Percentiles rank a stretch among this genome's conserved stretches.
Conservation (phyloP, 2,797 vertebrate genomes). For the Carduelis carduelis region DNA sequence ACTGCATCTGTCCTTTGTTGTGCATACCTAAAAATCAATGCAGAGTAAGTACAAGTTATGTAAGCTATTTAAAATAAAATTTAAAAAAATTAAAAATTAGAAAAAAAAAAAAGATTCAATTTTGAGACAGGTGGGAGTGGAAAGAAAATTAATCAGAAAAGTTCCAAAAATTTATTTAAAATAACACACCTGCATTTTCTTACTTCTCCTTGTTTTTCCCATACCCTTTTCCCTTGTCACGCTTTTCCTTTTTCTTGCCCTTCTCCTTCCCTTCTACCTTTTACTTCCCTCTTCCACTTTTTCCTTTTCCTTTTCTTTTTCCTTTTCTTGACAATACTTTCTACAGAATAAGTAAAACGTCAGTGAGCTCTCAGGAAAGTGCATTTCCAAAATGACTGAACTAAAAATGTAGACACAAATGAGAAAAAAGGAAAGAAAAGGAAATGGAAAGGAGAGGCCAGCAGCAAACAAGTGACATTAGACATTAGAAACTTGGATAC, state of each 20-base stretch:
- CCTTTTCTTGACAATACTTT: background rate
- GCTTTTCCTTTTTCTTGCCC: background rate
- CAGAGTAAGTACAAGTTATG: background rate
- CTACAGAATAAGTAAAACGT: background rate
- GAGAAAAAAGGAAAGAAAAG: background rate
- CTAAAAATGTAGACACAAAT: background rate
- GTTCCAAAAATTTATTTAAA: background rate
- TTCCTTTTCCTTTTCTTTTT: background rate
- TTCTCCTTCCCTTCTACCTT: background rate
- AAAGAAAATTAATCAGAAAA: background rate
- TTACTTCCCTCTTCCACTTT: background rate
- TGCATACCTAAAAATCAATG: background rate
- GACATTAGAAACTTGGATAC: background rate
- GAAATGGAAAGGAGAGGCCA: background rate
- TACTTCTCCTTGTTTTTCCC: background rate
- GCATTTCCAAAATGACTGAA: background rate
- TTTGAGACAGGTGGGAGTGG: background rate
- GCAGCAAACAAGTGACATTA: background rate
- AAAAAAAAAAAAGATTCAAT: background rate
- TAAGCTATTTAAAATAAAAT: background rate
- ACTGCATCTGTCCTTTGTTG: background rate
- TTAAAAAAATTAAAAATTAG: too few species aligned
- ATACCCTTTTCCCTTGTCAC: fast-evolving
- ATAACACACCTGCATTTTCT: background rate
- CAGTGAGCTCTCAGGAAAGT: background rate